Percentiles rank a stretch among this genome's conserved stretches.
These are phyloP conservation scores for Etheostoma nigrum DNA, from an alignment of 2,797 vertebrate genomes.

Conservation along the genomic window DNA sequence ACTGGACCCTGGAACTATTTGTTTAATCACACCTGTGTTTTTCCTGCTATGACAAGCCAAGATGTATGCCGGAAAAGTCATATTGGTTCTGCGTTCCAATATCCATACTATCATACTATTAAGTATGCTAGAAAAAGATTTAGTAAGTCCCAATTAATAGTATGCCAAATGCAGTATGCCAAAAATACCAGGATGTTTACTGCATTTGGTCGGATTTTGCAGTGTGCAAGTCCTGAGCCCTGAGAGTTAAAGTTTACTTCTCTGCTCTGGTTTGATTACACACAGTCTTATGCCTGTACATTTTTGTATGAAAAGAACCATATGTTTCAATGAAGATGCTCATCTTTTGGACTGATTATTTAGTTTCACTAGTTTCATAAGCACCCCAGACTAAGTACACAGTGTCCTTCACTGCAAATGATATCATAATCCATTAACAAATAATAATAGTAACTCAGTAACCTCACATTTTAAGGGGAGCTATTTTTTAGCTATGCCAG, in stretches of 20 bases:
- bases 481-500: background rate
- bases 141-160: too few species aligned
- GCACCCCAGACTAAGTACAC: background rate
- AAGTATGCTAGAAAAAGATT: too few species aligned
- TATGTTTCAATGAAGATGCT: background rate
- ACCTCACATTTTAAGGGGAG: background rate
- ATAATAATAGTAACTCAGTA: background rate
- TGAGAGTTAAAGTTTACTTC: background rate
- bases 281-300: too few species aligned
- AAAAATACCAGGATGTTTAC: too few species aligned
- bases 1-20: background rate
- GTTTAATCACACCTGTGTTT: too few species aligned
- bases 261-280: background rate
- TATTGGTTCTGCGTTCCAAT: too few species aligned
- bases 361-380: background rate
- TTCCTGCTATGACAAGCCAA: background rate
- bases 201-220: too few species aligned
- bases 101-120: too few species aligned
- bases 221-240: too few species aligned
- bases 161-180: too few species aligned
- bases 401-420: background rate
- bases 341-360: background rate
- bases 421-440: too few species aligned
- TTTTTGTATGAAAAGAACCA: background rate
- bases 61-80: too few species aligned